These are phyloP conservation scores for Pygocentrus nattereri DNA, from an alignment of 2,797 vertebrate genomes.

Conservation along the genomic window DNA sequence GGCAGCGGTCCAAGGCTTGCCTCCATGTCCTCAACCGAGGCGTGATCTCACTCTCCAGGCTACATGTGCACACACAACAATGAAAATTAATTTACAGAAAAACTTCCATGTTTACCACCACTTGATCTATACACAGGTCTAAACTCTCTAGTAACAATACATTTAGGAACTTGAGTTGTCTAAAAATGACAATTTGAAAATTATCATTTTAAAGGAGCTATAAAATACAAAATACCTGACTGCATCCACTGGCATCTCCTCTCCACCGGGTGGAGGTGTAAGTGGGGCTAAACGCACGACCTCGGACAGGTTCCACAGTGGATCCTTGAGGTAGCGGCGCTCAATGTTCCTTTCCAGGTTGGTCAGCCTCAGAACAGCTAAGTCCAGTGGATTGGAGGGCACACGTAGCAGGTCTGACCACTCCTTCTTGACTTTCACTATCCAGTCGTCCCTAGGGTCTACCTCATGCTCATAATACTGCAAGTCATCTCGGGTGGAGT, in stretches of 20 bases:
- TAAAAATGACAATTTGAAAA: too few relatives aligned
- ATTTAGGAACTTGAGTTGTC: neutral
- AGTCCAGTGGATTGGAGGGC: slow-evolving; percentile 88
- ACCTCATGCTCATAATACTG: slow-evolving; percentile 90
- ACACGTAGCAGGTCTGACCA: slow-evolving; percentile 84
- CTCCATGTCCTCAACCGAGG: slow-evolving; percentile 90
- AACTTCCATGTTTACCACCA: neutral
- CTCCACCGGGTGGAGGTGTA: slow-evolving; percentile 77
- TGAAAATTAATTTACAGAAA: neutral
- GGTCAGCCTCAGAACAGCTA: slow-evolving; percentile 88
- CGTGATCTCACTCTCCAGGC: slow-evolving; percentile 90
- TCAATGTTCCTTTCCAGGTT: slow-evolving; percentile 93
- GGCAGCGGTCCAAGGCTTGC: slow-evolving; percentile 90
- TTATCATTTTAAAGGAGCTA: too few relatives aligned
- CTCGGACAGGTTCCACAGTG: slow-evolving; percentile 90
- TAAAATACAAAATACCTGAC: slow-evolving; percentile 67
- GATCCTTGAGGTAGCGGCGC: slow-evolving; percentile 92
- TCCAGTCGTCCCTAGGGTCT: slow-evolving; percentile 89
- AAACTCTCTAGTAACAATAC: too few relatives aligned
- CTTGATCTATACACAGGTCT: neutral
- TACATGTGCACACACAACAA: slow-evolving; percentile 50
- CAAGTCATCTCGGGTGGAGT: slow-evolving; percentile 89
- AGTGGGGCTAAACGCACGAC: slow-evolving; percentile 86
- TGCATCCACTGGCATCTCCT: slow-evolving; percentile 78
- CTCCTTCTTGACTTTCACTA: slow-evolving; percentile 86